These are phyloP conservation scores for Rhagologus leucostigma DNA, from an alignment of 2,113 vertebrate species.

Conservation along the genomic window DNA sequence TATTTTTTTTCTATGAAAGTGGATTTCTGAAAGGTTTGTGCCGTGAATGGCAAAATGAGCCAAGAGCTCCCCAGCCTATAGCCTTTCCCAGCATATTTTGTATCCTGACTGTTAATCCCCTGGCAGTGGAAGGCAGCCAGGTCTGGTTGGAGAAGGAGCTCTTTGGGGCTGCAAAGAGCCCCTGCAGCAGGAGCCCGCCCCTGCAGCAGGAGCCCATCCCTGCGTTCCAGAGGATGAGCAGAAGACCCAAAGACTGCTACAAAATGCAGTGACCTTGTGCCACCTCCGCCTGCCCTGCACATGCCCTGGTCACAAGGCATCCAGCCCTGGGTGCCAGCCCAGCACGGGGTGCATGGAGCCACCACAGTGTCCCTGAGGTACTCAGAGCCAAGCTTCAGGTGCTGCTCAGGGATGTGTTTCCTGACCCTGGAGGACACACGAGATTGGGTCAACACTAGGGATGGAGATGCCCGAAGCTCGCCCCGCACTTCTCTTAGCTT, in stretches of 20 bases:
- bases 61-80: background rate
- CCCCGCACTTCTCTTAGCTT: background rate
- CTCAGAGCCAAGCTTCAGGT: background rate
- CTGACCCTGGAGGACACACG: background rate
- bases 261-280: background rate
- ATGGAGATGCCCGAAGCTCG: accelerated
- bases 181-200: background rate
- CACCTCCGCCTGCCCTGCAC: background rate
- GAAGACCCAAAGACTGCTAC: background rate
- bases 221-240: accelerated
- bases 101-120: background rate
- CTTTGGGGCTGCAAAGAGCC: background rate
- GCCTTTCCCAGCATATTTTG: background rate
- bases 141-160: background rate
- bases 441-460: background rate
- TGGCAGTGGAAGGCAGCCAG: background rate
- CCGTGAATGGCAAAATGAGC: constrained; percentile 9
- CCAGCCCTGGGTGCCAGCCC: background rate
- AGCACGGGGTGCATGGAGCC: accelerated
- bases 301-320: accelerated
- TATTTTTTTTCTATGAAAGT: constrained; percentile 20
- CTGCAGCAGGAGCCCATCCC: background rate
- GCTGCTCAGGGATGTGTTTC: background rate
- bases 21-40: constrained; percentile 49
- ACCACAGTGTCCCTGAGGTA: background rate